phyloP scores from a whole-genome alignment of 1,140 invertebrate genomes.

The Globodera ellingtonae region DNA sequence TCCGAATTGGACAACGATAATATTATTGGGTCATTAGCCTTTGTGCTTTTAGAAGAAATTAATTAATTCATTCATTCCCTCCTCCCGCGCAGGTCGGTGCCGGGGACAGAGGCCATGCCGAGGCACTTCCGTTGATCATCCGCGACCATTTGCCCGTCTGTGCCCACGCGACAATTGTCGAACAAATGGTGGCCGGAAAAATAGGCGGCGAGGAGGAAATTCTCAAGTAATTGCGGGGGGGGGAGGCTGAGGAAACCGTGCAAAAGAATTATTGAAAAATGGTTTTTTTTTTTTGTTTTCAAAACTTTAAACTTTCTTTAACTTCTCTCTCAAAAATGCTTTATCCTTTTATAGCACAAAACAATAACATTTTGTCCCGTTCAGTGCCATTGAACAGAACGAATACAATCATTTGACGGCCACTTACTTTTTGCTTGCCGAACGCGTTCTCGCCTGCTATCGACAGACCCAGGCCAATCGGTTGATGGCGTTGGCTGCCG shows the following conservation, averaged over 20 bases:
- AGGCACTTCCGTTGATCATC: conserved; percentile 78
- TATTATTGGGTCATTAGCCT: neutral
- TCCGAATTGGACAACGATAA: neutral
- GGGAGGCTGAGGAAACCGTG: neutral
- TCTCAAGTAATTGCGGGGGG: conserved; percentile 31
- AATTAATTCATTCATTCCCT: conserved; percentile 71
- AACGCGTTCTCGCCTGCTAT: conserved; percentile 73
- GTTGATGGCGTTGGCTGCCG: conserved; percentile 18
- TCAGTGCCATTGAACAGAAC: conserved; percentile 87
- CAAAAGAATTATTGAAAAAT: neutral
- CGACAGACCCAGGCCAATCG: conserved; percentile 54
- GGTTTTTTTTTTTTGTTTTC: neutral
- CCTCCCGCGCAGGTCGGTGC: conserved; percentile 77
- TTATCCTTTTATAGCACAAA: too few species aligned
- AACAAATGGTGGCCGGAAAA: conserved; percentile 80
- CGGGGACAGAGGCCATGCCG: conserved; percentile 69
- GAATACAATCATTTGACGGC: conserved; percentile 98
- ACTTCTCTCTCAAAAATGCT: too few species aligned
- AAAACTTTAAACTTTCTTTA: too few species aligned
- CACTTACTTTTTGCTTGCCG: conserved; percentile 94
- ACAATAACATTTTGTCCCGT: conserved; percentile 11
- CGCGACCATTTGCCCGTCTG: conserved; percentile 83
- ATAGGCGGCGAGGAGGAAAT: conserved; percentile 78
- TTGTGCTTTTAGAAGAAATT: neutral
- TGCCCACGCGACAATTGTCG: conserved; percentile 85